Conservation (phyloP, 2,888 invertebrate species). For the Pristionchus mayeri region DNA sequence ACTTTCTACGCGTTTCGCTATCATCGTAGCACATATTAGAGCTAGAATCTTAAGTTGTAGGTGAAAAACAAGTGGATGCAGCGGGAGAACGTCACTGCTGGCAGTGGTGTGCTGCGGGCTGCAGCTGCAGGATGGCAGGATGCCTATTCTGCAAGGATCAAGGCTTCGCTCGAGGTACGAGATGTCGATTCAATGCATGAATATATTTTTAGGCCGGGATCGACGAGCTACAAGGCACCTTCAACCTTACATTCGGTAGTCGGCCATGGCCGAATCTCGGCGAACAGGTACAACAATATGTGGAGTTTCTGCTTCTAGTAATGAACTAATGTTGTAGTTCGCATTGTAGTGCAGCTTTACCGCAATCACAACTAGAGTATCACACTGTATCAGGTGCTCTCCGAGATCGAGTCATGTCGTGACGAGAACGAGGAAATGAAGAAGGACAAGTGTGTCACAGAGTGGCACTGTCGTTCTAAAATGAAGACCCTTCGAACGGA, state of each 20-base stretch:
- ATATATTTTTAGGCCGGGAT: no score
- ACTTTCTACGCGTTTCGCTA: no score
- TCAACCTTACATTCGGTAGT: background rate
- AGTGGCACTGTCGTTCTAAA: background rate
- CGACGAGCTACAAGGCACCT: background rate
- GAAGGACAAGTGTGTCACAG: slow-evolving; percentile 27
- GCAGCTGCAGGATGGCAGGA: slow-evolving; percentile 1
- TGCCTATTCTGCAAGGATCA: background rate
- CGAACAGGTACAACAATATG: background rate
- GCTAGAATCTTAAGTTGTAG: no score
- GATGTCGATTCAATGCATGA: background rate
- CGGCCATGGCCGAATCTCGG: slow-evolving; percentile 5
- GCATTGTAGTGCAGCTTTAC: background rate
- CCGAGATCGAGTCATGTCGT: slow-evolving; percentile 29
- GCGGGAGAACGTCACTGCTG: background rate
- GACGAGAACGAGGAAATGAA: background rate
- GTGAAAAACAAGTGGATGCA: background rate
- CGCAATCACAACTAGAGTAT: background rate
- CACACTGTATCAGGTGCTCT: background rate
- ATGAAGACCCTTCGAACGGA: background rate
- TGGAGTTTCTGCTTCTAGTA: background rate
- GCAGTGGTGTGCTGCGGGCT: background rate
- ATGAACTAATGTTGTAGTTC: background rate
- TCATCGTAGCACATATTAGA: no score
- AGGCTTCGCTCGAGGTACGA: background rate